A percentile compares a stretch with the other conserved stretches of the same genome.
These are phyloP conservation scores for Aurelia sp. DNA, from an alignment of 30 jellyfish, hydroid and myxozoan genomes.

Conservation along the genomic window DNA sequence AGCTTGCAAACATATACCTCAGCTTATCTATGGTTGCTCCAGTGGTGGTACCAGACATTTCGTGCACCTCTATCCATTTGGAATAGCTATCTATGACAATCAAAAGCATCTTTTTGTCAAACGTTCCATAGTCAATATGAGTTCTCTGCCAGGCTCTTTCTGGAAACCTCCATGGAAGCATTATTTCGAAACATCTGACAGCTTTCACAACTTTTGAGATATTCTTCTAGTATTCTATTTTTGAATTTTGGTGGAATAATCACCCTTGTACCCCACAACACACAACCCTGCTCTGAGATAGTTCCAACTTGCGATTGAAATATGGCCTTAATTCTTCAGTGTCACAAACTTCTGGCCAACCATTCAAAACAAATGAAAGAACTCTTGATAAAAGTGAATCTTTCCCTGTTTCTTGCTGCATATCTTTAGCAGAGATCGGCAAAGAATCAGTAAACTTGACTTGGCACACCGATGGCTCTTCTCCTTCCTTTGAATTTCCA, in stretches of 20 bases:
- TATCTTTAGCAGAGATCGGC: constrained; percentile 45
- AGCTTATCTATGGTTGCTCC: constrained; percentile 58
- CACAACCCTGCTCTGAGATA: background rate
- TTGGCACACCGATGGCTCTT: constrained; percentile 4
- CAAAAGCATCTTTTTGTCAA: background rate
- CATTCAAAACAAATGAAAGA: constrained; percentile 44
- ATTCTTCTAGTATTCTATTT: constrained; percentile 24
- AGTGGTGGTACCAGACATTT: constrained; percentile 45
- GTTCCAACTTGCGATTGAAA: constrained; percentile 31
- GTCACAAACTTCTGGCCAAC: constrained; percentile 37
- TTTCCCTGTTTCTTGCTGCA: background rate
- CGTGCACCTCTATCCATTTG: constrained; percentile 62
- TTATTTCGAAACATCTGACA: constrained; percentile 15
- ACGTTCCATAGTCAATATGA: constrained; percentile 48
- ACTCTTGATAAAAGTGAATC: constrained; percentile 9
- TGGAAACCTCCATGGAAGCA: background rate
- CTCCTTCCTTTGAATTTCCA: constrained; percentile 28
- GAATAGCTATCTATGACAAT: constrained; percentile 29
- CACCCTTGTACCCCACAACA: constrained; percentile 60
- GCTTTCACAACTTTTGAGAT: background rate
- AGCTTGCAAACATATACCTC: constrained; percentile 42
- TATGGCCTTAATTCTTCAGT: constrained; percentile 53
- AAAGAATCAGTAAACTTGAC: constrained; percentile 17
- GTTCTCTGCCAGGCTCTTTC: constrained; percentile 46
- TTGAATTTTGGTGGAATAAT: constrained; percentile 39